These are phyloP conservation scores for Drosophila bocki DNA, from an alignment of 1,140 invertebrate genomes.

Conservation along the genomic window DNA sequence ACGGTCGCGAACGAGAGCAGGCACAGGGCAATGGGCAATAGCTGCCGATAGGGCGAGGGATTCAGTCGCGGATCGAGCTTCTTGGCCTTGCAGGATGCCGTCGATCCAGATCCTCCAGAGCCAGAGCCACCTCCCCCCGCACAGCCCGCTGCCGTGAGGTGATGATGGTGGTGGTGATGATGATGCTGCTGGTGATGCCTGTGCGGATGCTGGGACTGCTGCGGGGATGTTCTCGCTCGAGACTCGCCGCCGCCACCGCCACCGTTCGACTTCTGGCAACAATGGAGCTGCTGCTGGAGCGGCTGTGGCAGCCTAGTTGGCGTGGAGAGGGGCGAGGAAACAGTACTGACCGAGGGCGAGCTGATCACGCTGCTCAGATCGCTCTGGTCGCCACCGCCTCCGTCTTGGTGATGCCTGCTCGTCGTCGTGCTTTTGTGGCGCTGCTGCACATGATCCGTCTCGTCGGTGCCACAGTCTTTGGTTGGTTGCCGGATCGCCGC, in stretches of 20 bases:
- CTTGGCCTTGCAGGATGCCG: slow-evolving; percentile 64
- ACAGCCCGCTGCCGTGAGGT: slow-evolving; percentile 45
- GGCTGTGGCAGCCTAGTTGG: slow-evolving; percentile 74
- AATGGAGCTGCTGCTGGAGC: slow-evolving; percentile 62
- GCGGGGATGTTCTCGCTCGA: slow-evolving; percentile 56
- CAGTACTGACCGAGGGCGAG: slow-evolving; percentile 77
- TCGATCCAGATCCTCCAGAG: slow-evolving; percentile 22
- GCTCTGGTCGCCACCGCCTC: slow-evolving; percentile 65
- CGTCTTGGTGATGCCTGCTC: slow-evolving; percentile 52
- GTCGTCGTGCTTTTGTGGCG: slow-evolving; percentile 62
- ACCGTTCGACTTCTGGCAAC: slow-evolving; percentile 62
- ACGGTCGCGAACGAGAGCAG: slow-evolving; percentile 89
- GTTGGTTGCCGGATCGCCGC: slow-evolving; percentile 52
- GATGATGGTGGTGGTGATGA: slow-evolving; percentile 67
- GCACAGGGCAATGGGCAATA: slow-evolving; percentile 88
- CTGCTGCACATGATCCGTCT: slow-evolving; percentile 79
- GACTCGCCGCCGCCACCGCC: slow-evolving; percentile 20
- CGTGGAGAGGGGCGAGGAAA: slow-evolving; percentile 80
- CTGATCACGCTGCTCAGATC: slow-evolving; percentile 77
- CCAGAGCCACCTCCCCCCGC: slow-evolving; percentile 18
- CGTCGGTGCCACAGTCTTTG: slow-evolving; percentile 78
- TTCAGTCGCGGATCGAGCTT: slow-evolving; percentile 82
- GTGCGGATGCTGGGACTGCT: slow-evolving; percentile 51
- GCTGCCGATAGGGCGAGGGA: slow-evolving; percentile 85
- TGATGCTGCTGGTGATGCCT: slow-evolving; percentile 65